Conservation (phyloP, 2,797 vertebrate species). For the Notamacropus eugenii region DNA sequence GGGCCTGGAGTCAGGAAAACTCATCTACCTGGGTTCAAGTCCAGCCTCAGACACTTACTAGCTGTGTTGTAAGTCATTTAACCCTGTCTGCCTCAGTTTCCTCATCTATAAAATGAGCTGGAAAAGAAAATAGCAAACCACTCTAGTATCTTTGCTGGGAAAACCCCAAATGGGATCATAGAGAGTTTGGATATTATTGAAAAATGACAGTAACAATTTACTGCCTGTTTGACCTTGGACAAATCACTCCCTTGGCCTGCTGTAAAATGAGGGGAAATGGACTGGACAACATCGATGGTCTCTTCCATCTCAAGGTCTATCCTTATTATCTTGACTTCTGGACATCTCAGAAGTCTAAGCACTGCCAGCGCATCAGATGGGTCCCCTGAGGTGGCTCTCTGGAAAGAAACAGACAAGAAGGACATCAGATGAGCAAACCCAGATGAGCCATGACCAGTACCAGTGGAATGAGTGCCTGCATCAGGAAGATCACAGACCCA, state of each 20-base stretch:
- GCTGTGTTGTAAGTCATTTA: neutral
- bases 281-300: neutral
- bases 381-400: neutral
- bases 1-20: neutral
- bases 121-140: neutral
- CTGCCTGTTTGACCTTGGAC: neutral
- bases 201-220: neutral
- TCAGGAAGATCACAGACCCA: neutral
- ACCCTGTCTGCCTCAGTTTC: neutral
- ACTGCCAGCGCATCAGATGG: too few species aligned
- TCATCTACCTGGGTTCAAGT: neutral
- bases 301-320: neutral
- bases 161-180: neutral
- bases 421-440: neutral
- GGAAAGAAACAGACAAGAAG: neutral
- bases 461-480: neutral
- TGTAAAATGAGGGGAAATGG: neutral
- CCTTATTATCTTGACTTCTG: neutral
- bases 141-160: neutral
- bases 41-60: neutral
- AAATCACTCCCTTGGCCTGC: neutral
- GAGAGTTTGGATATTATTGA: neutral
- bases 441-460: neutral
- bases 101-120: neutral
- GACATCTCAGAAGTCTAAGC: neutral